Percentiles rank a stretch among this genome's conserved stretches.
These are phyloP conservation scores for Rhamnusium bicolor DNA, from an alignment of 2,888 invertebrate species.

Conservation along the genomic window DNA sequence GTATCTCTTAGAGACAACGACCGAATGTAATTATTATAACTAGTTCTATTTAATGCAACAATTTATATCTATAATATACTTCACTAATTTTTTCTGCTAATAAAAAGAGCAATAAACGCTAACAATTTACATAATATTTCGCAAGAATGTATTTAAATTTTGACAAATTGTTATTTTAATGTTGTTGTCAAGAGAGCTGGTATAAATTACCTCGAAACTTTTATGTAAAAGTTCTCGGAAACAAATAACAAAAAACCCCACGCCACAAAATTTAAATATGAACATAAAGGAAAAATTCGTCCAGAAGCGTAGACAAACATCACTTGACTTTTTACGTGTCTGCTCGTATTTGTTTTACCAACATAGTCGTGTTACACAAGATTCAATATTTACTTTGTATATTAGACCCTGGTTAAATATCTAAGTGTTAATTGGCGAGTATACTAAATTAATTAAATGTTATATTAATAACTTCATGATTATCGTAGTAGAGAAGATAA, in stretches of 20 bases:
- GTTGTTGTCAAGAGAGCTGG: conserved; percentile 11
- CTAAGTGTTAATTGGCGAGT: conserved; percentile 19
- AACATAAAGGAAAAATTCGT: conserved; percentile 16
- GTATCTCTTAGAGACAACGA: no score
- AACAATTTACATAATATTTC: conserved; percentile 20
- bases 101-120: conserved; percentile 3
- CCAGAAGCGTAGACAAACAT: conserved; percentile 9
- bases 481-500: no score
- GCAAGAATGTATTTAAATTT: conserved; percentile 18
- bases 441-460: conserved; percentile 1
- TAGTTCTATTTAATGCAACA: no score
- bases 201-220: conserved; percentile 22
- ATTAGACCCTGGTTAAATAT: conserved; percentile 23
- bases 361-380: conserved; percentile 30
- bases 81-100: neutral
- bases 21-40: no score
- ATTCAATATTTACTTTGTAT: conserved; percentile 19
- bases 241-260: conserved; percentile 22
- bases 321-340: conserved; percentile 10
- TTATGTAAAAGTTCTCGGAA: conserved; percentile 27
- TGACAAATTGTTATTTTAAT: conserved; percentile 30
- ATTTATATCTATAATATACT: neutral
- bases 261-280: conserved; percentile 16
- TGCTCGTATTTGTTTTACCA: conserved; percentile 25
- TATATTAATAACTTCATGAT: neutral